Evolutionary conservation across 2,888 invertebrate genomes (phyloP).

Genomic region (Tigriopus californicus): DNA sequence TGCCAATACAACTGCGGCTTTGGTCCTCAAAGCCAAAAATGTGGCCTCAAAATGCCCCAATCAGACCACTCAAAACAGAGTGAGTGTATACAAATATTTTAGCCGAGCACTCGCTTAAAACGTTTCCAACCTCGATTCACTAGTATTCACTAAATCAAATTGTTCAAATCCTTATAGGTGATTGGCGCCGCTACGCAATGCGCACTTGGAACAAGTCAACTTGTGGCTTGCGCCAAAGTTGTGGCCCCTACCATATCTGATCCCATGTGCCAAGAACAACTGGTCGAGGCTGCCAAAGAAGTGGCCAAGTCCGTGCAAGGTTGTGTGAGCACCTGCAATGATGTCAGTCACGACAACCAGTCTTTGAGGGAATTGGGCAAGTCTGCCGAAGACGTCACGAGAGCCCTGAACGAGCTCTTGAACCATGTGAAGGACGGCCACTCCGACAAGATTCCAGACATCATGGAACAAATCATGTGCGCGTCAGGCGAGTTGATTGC

Average conservation of each 20-base stretch:
- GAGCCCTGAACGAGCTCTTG: conserved; percentile 68
- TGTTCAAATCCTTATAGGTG: conserved; percentile 31
- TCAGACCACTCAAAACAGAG: conserved; percentile 53
- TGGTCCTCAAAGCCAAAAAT: conserved; percentile 88
- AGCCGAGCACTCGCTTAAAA: too few species aligned
- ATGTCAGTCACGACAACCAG: conserved; percentile 42
- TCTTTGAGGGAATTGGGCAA: conserved; percentile 43
- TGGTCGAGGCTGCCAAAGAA: conserved; percentile 75
- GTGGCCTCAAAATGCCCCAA: conserved; percentile 72
- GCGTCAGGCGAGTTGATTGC: conserved; percentile 74
- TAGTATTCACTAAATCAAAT: too few species aligned
- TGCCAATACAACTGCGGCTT: conserved; percentile 88
- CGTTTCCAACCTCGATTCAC: too few species aligned
- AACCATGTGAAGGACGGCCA: conserved; percentile 48
- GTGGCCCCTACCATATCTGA: conserved; percentile 39
- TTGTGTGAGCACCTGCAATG: conserved; percentile 60
- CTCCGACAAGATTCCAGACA: conserved; percentile 22
- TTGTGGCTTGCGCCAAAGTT: conserved; percentile 86
- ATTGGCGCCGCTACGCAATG: conserved; percentile 92
- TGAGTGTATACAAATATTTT: too few species aligned
- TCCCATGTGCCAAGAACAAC: conserved; percentile 54
- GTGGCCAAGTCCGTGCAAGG: conserved; percentile 80
- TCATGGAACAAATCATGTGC: conserved; percentile 38
- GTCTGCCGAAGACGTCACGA: conserved; percentile 72
- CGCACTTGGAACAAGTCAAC: conserved; percentile 87